phyloP scores from a whole-genome alignment of 1,140 invertebrate species.

The Protaetia brevitarsis region DNA sequence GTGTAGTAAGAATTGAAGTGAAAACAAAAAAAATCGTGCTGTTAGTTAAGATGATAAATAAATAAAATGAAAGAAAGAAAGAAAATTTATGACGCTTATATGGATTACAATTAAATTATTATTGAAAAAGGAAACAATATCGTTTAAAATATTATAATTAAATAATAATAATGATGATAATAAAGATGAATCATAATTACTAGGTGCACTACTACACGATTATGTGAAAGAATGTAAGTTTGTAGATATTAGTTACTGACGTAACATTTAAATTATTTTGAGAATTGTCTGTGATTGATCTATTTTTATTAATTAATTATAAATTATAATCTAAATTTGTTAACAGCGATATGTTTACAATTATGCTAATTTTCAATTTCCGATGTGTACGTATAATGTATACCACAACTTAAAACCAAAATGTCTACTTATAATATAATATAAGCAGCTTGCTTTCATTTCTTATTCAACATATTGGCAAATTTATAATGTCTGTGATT shows the following conservation, averaged over 20 bases:
- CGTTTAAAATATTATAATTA: background rate
- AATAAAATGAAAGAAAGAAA: background rate
- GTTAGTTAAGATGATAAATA: background rate
- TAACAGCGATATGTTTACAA: background rate
- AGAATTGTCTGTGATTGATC: conserved; percentile 31
- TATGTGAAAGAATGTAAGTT: conserved; percentile 20
- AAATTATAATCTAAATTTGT: conserved; percentile 24
- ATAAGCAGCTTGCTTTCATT: no score
- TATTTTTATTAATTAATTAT: conserved; percentile 32
- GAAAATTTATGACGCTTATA: background rate
- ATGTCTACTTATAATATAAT: no score
- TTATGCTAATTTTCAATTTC: background rate
- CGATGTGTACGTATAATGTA: background rate
- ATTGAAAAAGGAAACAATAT: conserved; percentile 13
- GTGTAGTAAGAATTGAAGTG: background rate
- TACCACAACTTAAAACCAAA: background rate
- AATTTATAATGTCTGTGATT: background rate
- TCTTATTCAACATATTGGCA: background rate
- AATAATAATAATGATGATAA: background rate
- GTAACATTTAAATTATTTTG: conserved; percentile 30
- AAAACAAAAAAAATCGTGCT: background rate
- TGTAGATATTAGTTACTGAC: conserved; percentile 22
- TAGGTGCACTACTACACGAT: background rate
- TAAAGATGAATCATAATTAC: background rate
- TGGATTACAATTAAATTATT: background rate